phyloP scores from a whole-genome alignment of 2,797 vertebrate genomes.

The Salmo trutta region DNA sequence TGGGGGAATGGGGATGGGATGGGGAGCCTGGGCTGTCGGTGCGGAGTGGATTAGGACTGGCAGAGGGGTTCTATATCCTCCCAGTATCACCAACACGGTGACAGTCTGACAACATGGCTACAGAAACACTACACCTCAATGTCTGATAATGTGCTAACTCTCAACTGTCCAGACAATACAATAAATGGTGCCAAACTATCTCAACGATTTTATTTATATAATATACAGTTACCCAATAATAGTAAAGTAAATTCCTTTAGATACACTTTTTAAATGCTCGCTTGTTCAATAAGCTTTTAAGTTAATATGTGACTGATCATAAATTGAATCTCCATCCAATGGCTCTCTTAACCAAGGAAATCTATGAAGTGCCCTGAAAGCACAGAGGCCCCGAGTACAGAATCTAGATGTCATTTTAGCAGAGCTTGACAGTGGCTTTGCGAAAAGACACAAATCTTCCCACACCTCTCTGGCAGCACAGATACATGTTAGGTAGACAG shows the following conservation, averaged over 20 bases:
- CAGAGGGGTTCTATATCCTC: conserved; percentile 13
- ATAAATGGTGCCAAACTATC: not conserved
- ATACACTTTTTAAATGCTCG: not conserved
- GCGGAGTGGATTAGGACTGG: conserved; percentile 24
- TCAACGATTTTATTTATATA: not conserved
- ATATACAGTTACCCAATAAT: not conserved
- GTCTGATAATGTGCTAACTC: conserved; percentile 11
- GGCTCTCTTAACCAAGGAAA: too few species aligned
- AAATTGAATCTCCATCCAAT: too few species aligned
- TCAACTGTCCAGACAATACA: not conserved
- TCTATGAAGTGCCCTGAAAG: too few species aligned
- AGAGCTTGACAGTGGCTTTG: not conserved
- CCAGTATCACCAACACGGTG: not conserved
- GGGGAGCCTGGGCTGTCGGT: not conserved
- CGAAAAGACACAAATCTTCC: not conserved
- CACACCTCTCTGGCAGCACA: not conserved
- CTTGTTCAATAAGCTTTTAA: too few species aligned
- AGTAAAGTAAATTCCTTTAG: not conserved
- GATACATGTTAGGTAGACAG: too few species aligned
- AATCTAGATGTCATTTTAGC: not conserved
- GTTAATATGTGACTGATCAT: too few species aligned
- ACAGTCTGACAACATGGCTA: not conserved
- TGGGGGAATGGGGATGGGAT: not conserved
- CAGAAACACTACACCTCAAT: conserved; percentile 29
- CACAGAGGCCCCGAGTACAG: too few species aligned